Evolutionary conservation across 1,140 invertebrate genomes (phyloP), one percentile per base, ranked within the genome.

Genomic region (Intoshia linei): DNA sequence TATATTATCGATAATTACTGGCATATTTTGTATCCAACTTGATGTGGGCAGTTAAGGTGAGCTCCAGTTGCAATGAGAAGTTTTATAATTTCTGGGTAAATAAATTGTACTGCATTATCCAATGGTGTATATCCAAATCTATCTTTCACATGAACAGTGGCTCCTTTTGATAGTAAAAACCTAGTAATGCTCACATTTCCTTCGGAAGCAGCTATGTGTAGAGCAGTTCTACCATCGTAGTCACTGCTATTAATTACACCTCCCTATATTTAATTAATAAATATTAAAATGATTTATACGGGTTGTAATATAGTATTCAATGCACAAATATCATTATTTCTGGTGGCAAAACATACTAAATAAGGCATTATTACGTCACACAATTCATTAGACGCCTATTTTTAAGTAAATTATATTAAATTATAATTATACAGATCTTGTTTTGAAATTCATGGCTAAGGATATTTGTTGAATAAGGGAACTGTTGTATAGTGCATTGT

Each of bases 201-300:
- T 40, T 55, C 50, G 24, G 38, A 42, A 21, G 45, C 45, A 34
- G 54, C 50, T 14, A 57, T 36, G 48, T 71, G 68, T 10, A 72
- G 45, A 1, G 67, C 55, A 0, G 68, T 69, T 18, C 67, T 49
- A 25, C 65, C 66, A 1, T 62, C 64, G 6, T 58, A 45, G 49
- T 71, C 67, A 0, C 47, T 35, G 42, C 64, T 60, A 1, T 62
- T 61, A 0, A 72, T 42, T 52, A 70, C 64, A 1, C 63, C 68
- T 4, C 68, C 68, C 3, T 70, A 69, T 62, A 57, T 2, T 66
- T 65, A 7, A 44, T 45, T 4, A 45, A 49, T 1, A 68, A 68
- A 32, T 57, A 57, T 34, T 33, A 23, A 31, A 32, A 24, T 24
- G n/a, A 39, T 25, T 23, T n/a, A 39, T 18, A 2, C 32, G 2